These are phyloP conservation scores for Pachydiplax longipennis DNA, from an alignment of 2,888 invertebrate species.

Conservation along the genomic window DNA sequence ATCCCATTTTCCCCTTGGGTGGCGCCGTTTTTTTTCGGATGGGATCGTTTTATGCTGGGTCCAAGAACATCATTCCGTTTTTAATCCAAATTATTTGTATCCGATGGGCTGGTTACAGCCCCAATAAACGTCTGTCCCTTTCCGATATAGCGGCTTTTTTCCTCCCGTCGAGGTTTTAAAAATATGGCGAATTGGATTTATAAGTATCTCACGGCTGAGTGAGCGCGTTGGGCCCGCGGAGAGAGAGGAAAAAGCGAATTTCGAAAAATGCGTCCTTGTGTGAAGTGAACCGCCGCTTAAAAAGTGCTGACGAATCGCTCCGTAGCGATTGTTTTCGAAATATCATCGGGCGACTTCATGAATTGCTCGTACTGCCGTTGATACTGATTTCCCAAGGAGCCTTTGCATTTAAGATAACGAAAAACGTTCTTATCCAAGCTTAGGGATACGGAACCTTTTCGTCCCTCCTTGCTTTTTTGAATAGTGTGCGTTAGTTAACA, in stretches of 20 bases:
- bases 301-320: background rate
- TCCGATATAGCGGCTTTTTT: background rate
- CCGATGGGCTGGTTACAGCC: background rate
- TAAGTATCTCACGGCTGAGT: background rate
- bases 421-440: too few species aligned
- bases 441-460: too few species aligned
- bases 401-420: too few species aligned
- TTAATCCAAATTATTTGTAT: background rate
- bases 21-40: background rate
- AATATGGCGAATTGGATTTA: background rate
- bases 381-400: too few species aligned
- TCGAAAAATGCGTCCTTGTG: background rate
- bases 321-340: background rate
- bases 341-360: background rate
- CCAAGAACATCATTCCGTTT: background rate
- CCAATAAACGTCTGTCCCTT: background rate
- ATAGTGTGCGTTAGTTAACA: too few species aligned
- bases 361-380: background rate
- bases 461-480: too few species aligned
- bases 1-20: background rate
- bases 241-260: background rate
- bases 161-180: background rate
- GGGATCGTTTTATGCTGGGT: background rate
- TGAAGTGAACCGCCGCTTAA: background rate
- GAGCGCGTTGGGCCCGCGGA: background rate